phyloP scores from a whole-genome alignment of 2,113 vertebrate genomes.

The Mus spicilegus region DNA sequence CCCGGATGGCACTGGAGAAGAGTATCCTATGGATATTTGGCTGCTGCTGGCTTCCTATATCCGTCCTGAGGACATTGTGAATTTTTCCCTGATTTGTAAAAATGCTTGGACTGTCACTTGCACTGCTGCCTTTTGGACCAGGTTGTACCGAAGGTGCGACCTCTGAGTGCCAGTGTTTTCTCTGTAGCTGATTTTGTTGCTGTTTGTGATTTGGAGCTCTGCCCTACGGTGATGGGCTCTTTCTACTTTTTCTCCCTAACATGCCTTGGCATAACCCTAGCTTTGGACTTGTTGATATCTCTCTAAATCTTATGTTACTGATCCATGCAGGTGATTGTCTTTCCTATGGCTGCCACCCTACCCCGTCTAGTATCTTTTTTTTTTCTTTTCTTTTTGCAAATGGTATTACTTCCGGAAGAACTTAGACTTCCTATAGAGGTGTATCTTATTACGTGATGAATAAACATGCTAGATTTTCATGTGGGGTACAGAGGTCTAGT shows the following conservation, averaged over 20 bases:
- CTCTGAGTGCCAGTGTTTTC: not conserved
- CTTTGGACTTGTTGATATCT: constrained; percentile 43
- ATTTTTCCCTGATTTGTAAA: constrained; percentile 97
- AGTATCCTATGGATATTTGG: constrained; percentile 98
- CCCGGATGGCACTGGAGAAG: constrained; percentile 85
- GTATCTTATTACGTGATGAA: not conserved
- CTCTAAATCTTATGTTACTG: constrained; percentile 53
- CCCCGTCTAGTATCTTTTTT: not conserved
- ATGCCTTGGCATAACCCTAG: constrained; percentile 29
- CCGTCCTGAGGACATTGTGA: constrained; percentile 96
- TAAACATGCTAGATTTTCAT: not conserved
- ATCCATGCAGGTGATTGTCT: constrained; percentile 33
- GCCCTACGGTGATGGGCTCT: constrained; percentile 48
- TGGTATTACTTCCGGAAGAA: constrained; percentile 6
- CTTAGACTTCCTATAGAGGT: constrained; percentile 33
- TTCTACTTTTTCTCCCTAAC: constrained; percentile 26
- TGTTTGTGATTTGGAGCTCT: constrained; percentile 50
- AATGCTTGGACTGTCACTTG: constrained; percentile 97
- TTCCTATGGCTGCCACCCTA: not conserved
- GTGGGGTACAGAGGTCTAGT: not conserved
- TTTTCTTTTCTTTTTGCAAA: constrained; percentile 16
- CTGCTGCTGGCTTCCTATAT: constrained; percentile 95
- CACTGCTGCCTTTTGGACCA: constrained; percentile 98
- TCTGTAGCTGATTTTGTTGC: constrained; percentile 48
- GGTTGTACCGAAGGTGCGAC: constrained; percentile 95